Conservation (phyloP, 2,113 vertebrate species). For the Garra rufa region DNA sequence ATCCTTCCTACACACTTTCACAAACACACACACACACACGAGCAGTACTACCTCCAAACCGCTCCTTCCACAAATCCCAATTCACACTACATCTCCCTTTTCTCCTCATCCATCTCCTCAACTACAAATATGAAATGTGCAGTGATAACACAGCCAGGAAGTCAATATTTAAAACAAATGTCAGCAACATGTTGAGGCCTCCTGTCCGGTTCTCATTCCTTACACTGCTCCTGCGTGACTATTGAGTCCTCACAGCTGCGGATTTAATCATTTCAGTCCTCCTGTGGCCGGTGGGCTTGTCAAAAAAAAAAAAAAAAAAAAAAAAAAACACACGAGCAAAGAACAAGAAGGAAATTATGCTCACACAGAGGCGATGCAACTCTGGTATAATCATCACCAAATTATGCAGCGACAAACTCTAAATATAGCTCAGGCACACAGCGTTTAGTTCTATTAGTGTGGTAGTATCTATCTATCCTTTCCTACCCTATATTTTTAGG, state of each 20-base stretch:
- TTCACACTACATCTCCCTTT: not conserved
- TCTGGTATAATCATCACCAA: conserved; percentile 23
- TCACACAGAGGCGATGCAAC: not conserved
- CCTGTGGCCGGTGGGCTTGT: not conserved
- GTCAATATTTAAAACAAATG: conserved; percentile 39
- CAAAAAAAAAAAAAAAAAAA: not conserved
- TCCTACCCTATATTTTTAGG: no score
- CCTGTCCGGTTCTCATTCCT: conserved; percentile 15
- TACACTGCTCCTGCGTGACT: not conserved
- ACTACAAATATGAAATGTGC: not conserved
- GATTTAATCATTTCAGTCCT: conserved; percentile 18
- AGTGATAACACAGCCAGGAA: not conserved
- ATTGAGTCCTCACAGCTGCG: conserved; percentile 29
- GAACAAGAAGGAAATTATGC: conserved; percentile 15
- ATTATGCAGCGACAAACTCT: conserved; percentile 31
- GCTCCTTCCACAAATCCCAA: not conserved
- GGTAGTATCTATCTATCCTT: no score
- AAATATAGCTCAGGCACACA: conserved; percentile 2
- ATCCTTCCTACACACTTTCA: not conserved
- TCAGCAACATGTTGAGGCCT: conserved; percentile 10
- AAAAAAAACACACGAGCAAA: not conserved
- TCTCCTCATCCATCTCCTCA: conserved; percentile 23
- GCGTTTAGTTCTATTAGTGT: conserved; percentile 12
- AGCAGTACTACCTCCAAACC: not conserved
- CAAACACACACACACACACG: not conserved